Conservation (phyloP, 2,888 invertebrate species). For the Malthinus flaveolus region DNA sequence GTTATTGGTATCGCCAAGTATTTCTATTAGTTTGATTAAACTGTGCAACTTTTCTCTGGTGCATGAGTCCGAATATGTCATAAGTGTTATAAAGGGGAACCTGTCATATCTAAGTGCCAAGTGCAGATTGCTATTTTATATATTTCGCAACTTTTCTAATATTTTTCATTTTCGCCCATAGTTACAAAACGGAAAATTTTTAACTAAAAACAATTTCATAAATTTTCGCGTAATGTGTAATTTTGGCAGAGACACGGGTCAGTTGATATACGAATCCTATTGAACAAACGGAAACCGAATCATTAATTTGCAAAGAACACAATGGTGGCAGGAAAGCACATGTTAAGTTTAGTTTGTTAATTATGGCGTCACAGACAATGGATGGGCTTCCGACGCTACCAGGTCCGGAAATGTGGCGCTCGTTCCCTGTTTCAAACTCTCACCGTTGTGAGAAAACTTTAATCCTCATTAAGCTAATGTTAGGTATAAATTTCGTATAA, state of each 20-base stretch:
- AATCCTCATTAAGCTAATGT: constrained; percentile 34
- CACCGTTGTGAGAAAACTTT: constrained; percentile 39
- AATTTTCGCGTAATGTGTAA: constrained; percentile 37
- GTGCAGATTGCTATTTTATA: constrained; percentile 32
- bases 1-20: constrained; percentile 48
- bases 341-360: constrained; percentile 60
- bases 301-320: constrained; percentile 55
- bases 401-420: constrained; percentile 51
- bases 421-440: constrained; percentile 48
- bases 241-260: constrained; percentile 46
- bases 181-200: not conserved
- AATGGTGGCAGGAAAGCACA: constrained; percentile 59
- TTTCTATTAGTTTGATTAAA: constrained; percentile 54
- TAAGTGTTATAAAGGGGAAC: constrained; percentile 36
- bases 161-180: constrained; percentile 30
- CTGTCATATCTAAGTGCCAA: constrained; percentile 8
- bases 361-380: constrained; percentile 56
- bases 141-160: constrained; percentile 41
- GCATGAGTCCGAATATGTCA: constrained; percentile 46
- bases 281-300: constrained; percentile 52
- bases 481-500: constrained; percentile 14
- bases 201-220: constrained; percentile 33
- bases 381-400: constrained; percentile 50
- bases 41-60: constrained; percentile 37
- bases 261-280: constrained; percentile 52